Percentiles rank a stretch among this genome's conserved stretches.
Evolutionary conservation across 2,888 invertebrate genomes (phyloP).

Genomic region (Drosophila dives): DNA sequence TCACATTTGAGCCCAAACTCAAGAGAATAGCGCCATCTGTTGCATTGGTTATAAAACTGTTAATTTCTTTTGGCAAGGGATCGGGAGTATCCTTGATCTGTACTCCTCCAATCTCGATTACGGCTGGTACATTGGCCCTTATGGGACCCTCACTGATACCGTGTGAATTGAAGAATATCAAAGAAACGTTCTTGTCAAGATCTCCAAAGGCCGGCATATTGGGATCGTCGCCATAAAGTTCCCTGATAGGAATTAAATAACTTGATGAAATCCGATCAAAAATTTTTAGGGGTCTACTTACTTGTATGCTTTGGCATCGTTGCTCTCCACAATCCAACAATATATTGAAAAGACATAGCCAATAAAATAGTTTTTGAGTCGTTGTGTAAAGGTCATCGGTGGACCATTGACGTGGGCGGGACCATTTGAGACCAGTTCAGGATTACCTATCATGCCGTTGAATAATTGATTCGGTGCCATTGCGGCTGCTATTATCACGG

Average conservation of each 20-base stretch:
- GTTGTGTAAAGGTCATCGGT: constrained; percentile 52
- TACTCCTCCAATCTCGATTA: constrained; percentile 83
- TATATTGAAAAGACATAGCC: constrained; percentile 16
- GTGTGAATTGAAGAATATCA: constrained; percentile 77
- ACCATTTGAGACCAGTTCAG: constrained; percentile 64
- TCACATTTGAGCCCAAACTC: constrained; percentile 84
- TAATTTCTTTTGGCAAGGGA: constrained; percentile 80
- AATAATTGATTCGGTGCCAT: constrained; percentile 54
- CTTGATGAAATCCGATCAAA: neutral
- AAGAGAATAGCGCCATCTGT: constrained; percentile 85
- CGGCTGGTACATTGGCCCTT: constrained; percentile 77
- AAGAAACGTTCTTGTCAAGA: constrained; percentile 76
- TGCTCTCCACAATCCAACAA: constrained; percentile 4
- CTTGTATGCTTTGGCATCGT: constrained; percentile 41
- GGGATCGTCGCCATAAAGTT: constrained; percentile 59
- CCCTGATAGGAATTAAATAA: constrained; percentile 7
- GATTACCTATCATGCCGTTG: constrained; percentile 72
- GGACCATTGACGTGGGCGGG: constrained; percentile 52
- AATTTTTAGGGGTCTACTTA: constrained; percentile 16
- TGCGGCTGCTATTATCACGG: constrained; percentile 64
- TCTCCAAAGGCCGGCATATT: constrained; percentile 67
- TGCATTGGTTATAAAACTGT: constrained; percentile 77
- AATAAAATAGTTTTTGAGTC: constrained; percentile 52
- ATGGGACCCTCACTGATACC: constrained; percentile 78
- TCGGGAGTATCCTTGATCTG: constrained; percentile 80